Evolutionary conservation across 2,888 invertebrate species (phyloP), one percentile per base, ranked within the genome.

Genomic region (Leptothorax acervorum): DNA sequence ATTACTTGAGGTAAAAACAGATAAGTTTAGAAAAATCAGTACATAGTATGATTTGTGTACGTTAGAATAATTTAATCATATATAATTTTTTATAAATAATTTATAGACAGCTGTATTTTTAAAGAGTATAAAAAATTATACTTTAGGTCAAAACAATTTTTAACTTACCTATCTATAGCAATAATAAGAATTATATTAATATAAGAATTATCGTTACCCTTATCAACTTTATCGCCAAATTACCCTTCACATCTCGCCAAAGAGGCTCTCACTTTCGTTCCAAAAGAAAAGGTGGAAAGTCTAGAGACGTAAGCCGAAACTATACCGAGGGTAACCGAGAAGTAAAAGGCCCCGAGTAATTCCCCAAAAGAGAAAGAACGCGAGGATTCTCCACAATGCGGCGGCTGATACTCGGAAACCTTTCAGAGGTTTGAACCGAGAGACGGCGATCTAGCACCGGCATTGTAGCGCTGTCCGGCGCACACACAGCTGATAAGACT

Each of bases 401-500:
- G 45, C 31, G 12, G 53, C 74, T 65, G 74, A 84, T 83, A 70
- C 63, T 85, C 84, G 23, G 57, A 71, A 66, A 83, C 51, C 85
- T 65, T 83, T 76, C 71, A 65, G 55, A 53, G 28, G 35, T 39
- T 55, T 55, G 51, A 68, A 57, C 66, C 60, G 55, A 88, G 85
- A 79, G 76, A 82, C 86, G 86, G 83, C 86, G 87, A 87, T 89
- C 87, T 85, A 78, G 84, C 82, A 12, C 9, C 65, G 76, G 78
- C 85, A 91, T 90, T 90, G 91, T 91, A 82, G 53, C 85, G 83
- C 87, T 88, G 88, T 91, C 91, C 90, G 84, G 84, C 76, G 87
- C 90, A 68, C 48, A 48, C 31, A 51, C 48, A 89, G 86, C 85
- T 81, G 79, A 81, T 81, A 81, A 81, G 79, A 81, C 79, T 70